These are phyloP conservation scores for Zeuzera pyrina DNA, from an alignment of 2,888 invertebrate species.

Conservation along the genomic window DNA sequence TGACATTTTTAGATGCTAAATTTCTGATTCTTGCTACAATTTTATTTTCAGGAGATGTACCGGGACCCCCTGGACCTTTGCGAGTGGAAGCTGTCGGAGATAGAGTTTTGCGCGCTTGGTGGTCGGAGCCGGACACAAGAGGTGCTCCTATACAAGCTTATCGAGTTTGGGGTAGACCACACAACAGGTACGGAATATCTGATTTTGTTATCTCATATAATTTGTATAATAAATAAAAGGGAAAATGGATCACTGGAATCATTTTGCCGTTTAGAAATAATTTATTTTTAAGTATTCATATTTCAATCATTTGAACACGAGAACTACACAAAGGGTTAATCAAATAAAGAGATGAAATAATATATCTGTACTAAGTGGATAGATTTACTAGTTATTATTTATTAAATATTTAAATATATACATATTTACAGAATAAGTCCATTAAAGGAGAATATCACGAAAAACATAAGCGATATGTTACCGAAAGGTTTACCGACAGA, in stretches of 20 bases:
- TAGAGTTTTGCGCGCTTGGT: conserved; percentile 83
- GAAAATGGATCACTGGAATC: no score
- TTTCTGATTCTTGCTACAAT: not conserved
- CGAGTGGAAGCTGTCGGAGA: conserved; percentile 81
- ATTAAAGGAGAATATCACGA: conserved; percentile 41
- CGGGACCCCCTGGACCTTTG: conserved; percentile 84
- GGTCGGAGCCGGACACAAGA: conserved; percentile 84
- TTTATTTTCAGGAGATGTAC: conserved; percentile 76
- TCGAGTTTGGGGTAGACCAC: conserved; percentile 80
- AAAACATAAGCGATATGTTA: conserved; percentile 40
- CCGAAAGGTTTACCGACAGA: conserved; percentile 40
- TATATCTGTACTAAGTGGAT: no score
- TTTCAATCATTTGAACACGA: no score
- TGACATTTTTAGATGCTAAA: no score
- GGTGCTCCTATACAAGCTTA: conserved; percentile 84
- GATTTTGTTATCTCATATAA: not conserved
- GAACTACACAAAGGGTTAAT: no score
- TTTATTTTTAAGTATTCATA: no score
- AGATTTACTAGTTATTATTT: no score
- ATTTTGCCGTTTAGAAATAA: no score
- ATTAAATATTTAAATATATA: no score
- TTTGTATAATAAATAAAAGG: no score
- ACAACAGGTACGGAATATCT: conserved; percentile 32
- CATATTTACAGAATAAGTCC: conserved; percentile 13
- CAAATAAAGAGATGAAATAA: no score